Base-by-base conservation (phyloP, 30 jellyfish, hydroid and myxozoan species). In the Pseudorhiza aurosa region DNA sequence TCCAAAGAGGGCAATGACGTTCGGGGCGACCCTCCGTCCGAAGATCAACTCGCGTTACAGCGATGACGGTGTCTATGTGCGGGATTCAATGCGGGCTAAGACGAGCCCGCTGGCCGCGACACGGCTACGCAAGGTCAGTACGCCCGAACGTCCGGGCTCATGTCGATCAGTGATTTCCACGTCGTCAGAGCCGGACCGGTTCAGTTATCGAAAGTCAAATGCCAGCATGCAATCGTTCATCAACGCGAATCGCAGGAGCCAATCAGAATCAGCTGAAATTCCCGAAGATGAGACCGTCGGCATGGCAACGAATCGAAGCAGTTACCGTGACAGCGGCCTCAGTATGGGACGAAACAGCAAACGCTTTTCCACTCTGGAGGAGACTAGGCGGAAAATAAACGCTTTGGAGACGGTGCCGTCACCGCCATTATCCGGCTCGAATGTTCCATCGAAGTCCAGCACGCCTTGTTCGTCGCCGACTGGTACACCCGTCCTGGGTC, bases 131-230 rank as follows among this genome's bases (percentile, higher is more conserved):
- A 60, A 77, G 46, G 45, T 60, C 1, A 75, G 88, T 70, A 28
- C 65, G 26, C 88, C 88, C 10, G 88, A 75, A 14, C 88, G 88
- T n/a, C 88, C 88, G 3, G 89, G 89, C 8, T 77, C 89, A 35
- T 59, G 43, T 39, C 89, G 89, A 31, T 77, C 88, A 1, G 88
- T 75, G 39, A 56, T 75, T 36, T 75, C 89, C 21, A 77, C 89
- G 14, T 51, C 75, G 14, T 77, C 89, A 9, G 89, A 77, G 68
- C 89, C 89, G 45, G 89, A 77, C 30, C 79, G 82, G 8, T 77
- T 17, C 46, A 77, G 82, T 53, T 77, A 42, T 32, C 72, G 89
- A 32, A 77, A 62, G 32, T 77, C 89, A 0, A 77, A 65, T 42
- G 68, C 89, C 33, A 77, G 89, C 24, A 45, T 77, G 28, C 81